Evolutionary conservation across 2,797 vertebrate genomes (phyloP), one percentile per base, ranked within the genome.

Genomic region (Carapus acus): DNA sequence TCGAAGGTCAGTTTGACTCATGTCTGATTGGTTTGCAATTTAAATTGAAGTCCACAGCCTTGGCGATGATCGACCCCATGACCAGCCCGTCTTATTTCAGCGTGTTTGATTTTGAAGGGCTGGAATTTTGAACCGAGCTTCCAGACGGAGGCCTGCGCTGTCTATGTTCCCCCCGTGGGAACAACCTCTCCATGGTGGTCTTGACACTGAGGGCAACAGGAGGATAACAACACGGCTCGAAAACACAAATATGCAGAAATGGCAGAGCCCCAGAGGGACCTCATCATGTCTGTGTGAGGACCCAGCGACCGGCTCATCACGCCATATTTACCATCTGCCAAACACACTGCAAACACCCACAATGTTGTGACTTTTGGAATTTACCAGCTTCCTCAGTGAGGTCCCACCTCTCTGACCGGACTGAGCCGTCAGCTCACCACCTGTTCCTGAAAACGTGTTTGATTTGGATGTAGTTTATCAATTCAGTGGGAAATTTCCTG

Each of bases 201-300:
- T 55, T 71, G 73, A 74, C 77, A 82, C 67, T 6, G 57, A 69
- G 63, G 70, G 68, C 76, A 77, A 48, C 20, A 38, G 33, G 22
- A 18, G 33, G 37, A 65, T 62, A 67, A 65, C 61, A 74, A 64
- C 45, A 65, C 20, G 52, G 60, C 61, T 54, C 20, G 12, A 45
- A 76, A 75, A 83, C 77, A 80, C 60, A 78, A 82, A 80, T 83
- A 83, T 65, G 47, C 73, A 73, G 56, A 74, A 68, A 71, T 81
- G 68, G 73, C 53, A 73, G 49, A 67, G 48, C 65, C 68, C 55
- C 31, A n/a, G 42, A 50, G 74, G 55, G 69, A 54, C 54, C 55
- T 52, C 44, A 48, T 55, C 54, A 53, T 39, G 54, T 57, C 57
- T 54, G 45, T 20, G 38, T 2, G 19, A 67, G 27, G 51, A 65